These are phyloP conservation scores for Astyanax mexicanus DNA, from an alignment of 2,797 vertebrate species.

Conservation along the genomic window DNA sequence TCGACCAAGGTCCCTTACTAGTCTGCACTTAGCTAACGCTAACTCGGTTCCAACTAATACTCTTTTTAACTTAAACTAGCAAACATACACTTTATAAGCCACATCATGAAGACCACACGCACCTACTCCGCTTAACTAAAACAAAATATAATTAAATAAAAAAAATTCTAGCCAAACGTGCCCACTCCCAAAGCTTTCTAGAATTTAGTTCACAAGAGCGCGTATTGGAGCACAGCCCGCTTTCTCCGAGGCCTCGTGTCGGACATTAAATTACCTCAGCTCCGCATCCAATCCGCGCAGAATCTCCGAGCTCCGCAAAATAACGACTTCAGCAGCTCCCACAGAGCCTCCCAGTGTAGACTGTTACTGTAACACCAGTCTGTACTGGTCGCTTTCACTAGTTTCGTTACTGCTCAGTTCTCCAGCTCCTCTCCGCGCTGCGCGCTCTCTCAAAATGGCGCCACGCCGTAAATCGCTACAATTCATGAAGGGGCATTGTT, in stretches of 20 bases:
- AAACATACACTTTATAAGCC: too few relatives aligned
- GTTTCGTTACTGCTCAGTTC: too few relatives aligned
- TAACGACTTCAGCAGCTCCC: constrained; percentile 58
- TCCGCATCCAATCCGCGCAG: constrained; percentile 62
- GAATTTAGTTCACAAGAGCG: neutral
- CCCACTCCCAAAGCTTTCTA: too few relatives aligned
- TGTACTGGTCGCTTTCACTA: neutral
- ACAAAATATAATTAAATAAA: too few relatives aligned
- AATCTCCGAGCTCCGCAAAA: constrained; percentile 14
- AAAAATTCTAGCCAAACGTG: too few relatives aligned
- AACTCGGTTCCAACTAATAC: too few relatives aligned
- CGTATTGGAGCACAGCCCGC: neutral
- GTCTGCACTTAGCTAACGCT: too few relatives aligned
- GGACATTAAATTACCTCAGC: constrained; percentile 66
- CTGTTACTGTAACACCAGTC: neutral
- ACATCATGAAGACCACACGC: too few relatives aligned
- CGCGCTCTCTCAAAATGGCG: constrained; percentile 75
- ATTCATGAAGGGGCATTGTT: neutral
- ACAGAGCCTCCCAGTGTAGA: neutral
- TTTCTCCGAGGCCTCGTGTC: neutral
- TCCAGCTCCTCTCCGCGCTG: neutral
- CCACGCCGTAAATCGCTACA: constrained; percentile 61
- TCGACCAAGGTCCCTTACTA: too few relatives aligned
- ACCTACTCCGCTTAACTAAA: too few relatives aligned
- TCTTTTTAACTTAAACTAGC: too few relatives aligned